Conservation (phyloP, 2,113 vertebrate species). For the Stictonetta naevosa region DNA sequence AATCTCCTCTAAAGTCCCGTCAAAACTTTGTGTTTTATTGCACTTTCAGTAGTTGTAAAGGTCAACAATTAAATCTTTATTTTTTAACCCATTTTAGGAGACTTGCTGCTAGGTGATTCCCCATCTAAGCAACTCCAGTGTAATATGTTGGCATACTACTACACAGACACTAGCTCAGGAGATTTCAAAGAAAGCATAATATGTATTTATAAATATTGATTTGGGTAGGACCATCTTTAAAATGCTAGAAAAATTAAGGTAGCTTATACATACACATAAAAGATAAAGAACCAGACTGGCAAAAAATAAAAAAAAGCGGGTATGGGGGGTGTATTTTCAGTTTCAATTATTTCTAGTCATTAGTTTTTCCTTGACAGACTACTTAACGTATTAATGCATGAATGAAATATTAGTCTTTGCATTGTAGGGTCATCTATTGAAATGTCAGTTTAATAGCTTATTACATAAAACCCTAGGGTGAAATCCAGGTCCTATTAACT, state of each 20-base stretch:
- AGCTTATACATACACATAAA: background rate
- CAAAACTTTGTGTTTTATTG: background rate
- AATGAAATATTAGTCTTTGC: background rate
- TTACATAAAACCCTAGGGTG: background rate
- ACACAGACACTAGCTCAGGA: background rate
- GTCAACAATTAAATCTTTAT: background rate
- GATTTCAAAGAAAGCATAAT: background rate
- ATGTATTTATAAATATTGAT: background rate
- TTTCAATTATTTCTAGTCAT: background rate
- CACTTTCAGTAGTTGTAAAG: background rate
- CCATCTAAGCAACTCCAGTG: background rate
- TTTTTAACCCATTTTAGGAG: background rate
- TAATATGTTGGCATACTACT: background rate
- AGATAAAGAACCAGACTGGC: background rate
- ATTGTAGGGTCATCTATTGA: background rate
- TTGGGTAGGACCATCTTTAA: background rate
- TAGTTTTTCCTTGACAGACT: background rate
- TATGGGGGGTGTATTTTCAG: background rate
- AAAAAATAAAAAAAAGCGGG: background rate
- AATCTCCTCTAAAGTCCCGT: background rate
- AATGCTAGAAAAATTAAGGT: background rate
- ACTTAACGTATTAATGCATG: background rate
- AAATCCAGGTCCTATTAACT: background rate
- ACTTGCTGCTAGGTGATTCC: background rate
- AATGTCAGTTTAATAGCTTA: background rate